Evolutionary conservation across 1,140 invertebrate genomes (phyloP).

Genomic region (Ruditapes philippinarum): DNA sequence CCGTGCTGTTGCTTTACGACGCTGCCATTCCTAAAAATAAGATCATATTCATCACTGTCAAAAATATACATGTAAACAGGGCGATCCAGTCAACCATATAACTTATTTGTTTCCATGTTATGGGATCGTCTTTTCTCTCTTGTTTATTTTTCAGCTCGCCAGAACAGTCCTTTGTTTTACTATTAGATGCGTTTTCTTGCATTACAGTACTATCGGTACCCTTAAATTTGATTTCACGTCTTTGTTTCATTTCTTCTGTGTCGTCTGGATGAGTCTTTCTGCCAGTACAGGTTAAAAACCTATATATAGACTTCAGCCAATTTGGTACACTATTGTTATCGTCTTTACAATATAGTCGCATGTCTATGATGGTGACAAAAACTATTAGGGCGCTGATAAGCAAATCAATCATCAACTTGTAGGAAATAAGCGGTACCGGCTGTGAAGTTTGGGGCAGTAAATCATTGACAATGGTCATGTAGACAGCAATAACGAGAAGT

Average conservation of each 20-base stretch:
- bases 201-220: background rate
- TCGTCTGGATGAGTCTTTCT: background rate
- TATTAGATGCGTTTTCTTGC: background rate
- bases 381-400: slow-evolving; percentile 29
- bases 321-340: background rate
- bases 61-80: background rate
- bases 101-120: slow-evolving; percentile 54
- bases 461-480: slow-evolving; percentile 89
- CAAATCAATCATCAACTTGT: slow-evolving; percentile 61
- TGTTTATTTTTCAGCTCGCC: background rate
- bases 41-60: background rate
- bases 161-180: background rate
- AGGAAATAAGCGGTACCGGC: slow-evolving; percentile 86
- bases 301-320: background rate
- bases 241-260: background rate
- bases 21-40: background rate
- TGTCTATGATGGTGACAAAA: slow-evolving; percentile 24
- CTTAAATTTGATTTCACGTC: background rate
- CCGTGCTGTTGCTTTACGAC: too few relatives aligned
- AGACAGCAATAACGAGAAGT: slow-evolving; percentile 88
- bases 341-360: background rate
- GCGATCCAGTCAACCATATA: slow-evolving; percentile 24
- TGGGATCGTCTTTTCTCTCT: background rate
- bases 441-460: slow-evolving; percentile 89
- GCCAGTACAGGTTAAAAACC: background rate